These are phyloP conservation scores for Cataglyphis hispanica DNA, from an alignment of 1,140 invertebrate genomes.

Conservation along the genomic window DNA sequence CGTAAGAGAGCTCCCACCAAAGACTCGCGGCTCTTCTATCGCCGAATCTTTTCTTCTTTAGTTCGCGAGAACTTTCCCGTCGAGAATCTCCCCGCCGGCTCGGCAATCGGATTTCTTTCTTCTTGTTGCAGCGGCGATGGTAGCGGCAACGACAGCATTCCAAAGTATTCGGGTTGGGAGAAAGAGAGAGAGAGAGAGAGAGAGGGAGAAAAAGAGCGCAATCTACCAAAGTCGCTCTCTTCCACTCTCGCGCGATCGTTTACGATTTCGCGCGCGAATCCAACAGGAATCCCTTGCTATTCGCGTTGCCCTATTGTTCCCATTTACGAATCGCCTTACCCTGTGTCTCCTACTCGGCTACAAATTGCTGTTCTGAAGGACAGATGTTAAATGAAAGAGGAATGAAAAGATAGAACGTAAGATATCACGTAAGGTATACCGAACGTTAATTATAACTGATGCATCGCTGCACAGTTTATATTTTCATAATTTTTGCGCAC, in stretches of 20 bases:
- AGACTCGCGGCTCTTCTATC: slow-evolving; percentile 19
- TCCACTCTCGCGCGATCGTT: slow-evolving; percentile 66
- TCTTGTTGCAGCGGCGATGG: slow-evolving; percentile 65
- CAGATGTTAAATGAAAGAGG: not conserved
- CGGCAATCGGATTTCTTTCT: slow-evolving; percentile 66
- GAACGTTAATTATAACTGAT: not conserved
- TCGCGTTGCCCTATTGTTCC: slow-evolving; percentile 42
- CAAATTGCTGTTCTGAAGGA: slow-evolving; percentile 32
- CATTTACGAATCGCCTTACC: slow-evolving; percentile 11
- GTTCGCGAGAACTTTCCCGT: slow-evolving; percentile 53
- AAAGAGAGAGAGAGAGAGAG: slow-evolving; percentile 19
- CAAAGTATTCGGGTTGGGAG: slow-evolving; percentile 49
- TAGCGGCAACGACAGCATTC: slow-evolving; percentile 66
- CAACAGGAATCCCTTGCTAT: slow-evolving; percentile 52
- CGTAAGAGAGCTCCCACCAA: slow-evolving; percentile 43
- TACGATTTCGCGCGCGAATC: slow-evolving; percentile 65
- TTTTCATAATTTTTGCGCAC: not conserved
- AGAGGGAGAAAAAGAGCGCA: not conserved
- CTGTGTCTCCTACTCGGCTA: not conserved
- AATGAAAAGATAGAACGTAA: not conserved
- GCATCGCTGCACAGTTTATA: not conserved
- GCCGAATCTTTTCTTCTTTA: slow-evolving; percentile 46
- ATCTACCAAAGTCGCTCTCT: slow-evolving; percentile 55
- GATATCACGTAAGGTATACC: not conserved
- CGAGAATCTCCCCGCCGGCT: slow-evolving; percentile 46